Evolutionary conservation across 2,113 vertebrate genomes (phyloP).

Genomic region (Lontra canadensis): DNA sequence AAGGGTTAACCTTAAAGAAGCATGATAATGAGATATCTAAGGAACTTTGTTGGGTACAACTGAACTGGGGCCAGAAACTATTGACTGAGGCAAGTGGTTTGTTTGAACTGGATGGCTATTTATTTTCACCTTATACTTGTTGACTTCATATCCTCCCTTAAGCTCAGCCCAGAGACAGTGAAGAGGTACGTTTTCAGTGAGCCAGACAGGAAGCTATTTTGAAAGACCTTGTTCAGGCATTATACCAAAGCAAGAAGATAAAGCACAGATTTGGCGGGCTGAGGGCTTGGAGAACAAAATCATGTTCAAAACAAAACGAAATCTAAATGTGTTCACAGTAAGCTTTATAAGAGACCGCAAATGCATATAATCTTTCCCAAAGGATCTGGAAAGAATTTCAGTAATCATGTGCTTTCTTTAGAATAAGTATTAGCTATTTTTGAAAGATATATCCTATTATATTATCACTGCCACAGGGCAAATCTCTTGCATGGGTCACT

Average conservation of each 20-base stretch:
- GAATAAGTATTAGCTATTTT: not conserved
- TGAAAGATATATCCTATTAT: not conserved
- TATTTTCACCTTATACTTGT: slow-evolving; percentile 83
- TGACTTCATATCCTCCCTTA: slow-evolving; percentile 81
- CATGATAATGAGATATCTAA: slow-evolving; percentile 71
- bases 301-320: slow-evolving; percentile 54
- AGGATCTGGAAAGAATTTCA: not conserved
- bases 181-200: slow-evolving; percentile 65
- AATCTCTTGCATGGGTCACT: not conserved
- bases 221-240: slow-evolving; percentile 76
- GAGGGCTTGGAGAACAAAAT: slow-evolving; percentile 52
- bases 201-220: slow-evolving; percentile 82
- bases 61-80: slow-evolving; percentile 77
- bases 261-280: slow-evolving; percentile 69
- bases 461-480: not conserved
- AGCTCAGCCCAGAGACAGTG: slow-evolving; percentile 66
- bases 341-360: not conserved
- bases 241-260: slow-evolving; percentile 76
- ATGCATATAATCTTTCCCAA: not conserved
- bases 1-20: slow-evolving; percentile 74
- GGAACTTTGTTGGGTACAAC: slow-evolving; percentile 71
- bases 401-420: not conserved
- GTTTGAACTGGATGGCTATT: slow-evolving; percentile 82
- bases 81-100: slow-evolving; percentile 80
- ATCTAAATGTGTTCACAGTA: slow-evolving; percentile 41